Percentiles rank a stretch among this genome's conserved stretches.
Evolutionary conservation across 1,140 invertebrate genomes (phyloP).

Genomic region (Aphidius ervi): DNA sequence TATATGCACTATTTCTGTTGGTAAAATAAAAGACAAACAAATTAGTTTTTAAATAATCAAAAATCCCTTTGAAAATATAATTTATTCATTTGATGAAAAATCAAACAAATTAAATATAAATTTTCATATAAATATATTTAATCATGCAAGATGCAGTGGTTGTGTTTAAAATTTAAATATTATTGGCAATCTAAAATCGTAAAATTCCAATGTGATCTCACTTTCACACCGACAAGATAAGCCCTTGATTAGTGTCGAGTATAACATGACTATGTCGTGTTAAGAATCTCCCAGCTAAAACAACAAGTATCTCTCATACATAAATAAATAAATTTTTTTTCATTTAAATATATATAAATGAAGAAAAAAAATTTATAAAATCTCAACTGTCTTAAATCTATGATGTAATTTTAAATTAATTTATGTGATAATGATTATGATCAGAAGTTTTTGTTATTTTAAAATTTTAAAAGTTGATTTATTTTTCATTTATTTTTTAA

Average conservation of each 20-base stretch:
- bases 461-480: too few species aligned
- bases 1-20: too few species aligned
- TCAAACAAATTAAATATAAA: too few species aligned
- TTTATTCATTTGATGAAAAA: too few species aligned
- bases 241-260: conserved; percentile 17
- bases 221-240: conserved; percentile 17
- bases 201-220: conserved; percentile 19
- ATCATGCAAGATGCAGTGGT: too few species aligned
- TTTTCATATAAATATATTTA: too few species aligned
- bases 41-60: too few species aligned
- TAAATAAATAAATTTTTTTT: not conserved
- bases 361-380: too few species aligned
- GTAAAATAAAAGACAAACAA: too few species aligned
- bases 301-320: not conserved
- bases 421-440: conserved; percentile 8
- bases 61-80: too few species aligned
- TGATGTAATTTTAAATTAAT: conserved; percentile 5
- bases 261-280: not conserved
- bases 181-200: not conserved
- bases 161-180: not conserved
- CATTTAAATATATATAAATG: not conserved
- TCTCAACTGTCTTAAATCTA: too few species aligned
- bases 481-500: too few species aligned
- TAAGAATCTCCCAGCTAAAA: not conserved
- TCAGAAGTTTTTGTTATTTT: not conserved